These are phyloP conservation scores for Cyprinodon tularosa DNA, from an alignment of 2,113 vertebrate species.

Conservation along the genomic window DNA sequence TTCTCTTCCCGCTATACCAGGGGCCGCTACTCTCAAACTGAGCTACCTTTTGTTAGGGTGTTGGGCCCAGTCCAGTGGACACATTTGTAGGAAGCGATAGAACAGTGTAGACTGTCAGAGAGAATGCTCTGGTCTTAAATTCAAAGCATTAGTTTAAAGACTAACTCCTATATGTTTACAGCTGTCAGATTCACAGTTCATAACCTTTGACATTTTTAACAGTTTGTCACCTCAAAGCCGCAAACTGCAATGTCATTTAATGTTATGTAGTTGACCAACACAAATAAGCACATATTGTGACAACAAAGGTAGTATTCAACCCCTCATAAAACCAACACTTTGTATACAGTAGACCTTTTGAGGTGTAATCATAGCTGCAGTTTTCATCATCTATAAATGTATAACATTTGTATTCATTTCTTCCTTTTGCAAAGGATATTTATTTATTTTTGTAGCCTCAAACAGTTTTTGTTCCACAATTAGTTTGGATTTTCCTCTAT, in stretches of 20 bases:
- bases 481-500: no score
- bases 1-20: slow-evolving; percentile 27
- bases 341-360: no score
- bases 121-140: not conserved
- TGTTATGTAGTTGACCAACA: not conserved
- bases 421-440: not conserved
- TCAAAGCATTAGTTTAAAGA: not conserved
- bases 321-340: no score
- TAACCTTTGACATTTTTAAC: not conserved
- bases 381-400: not conserved
- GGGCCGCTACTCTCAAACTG: slow-evolving; percentile 8
- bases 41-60: slow-evolving; percentile 18
- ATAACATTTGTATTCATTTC: not conserved
- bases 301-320: not conserved
- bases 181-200: no score
- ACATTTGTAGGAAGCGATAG: slow-evolving; percentile 10
- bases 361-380: not conserved
- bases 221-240: not conserved
- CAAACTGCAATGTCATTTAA: not conserved
- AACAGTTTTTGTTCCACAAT: no score
- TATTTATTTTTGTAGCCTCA: not conserved
- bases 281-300: not conserved
- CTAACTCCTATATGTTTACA: not conserved
- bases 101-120: not conserved
- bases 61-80: not conserved